Percentiles rank a stretch among this genome's conserved stretches.
Evolutionary conservation across 2,888 invertebrate species (phyloP).

Genomic region (Lysandra bellargus): DNA sequence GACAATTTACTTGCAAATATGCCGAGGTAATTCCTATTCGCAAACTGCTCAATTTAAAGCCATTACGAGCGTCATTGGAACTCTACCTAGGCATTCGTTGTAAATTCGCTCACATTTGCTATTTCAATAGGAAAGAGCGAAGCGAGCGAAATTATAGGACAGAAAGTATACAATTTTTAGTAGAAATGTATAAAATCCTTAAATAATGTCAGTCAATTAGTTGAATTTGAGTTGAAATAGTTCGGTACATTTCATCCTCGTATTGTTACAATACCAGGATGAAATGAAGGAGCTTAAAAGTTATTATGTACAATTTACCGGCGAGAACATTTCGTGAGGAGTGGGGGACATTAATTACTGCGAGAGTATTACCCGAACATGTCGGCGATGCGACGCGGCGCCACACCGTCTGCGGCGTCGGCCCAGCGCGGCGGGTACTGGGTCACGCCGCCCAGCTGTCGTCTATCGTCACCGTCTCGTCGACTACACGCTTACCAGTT

Average conservation of each 20-base stretch:
- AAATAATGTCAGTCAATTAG: background rate
- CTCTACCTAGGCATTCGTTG: background rate
- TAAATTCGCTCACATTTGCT: background rate
- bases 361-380: background rate
- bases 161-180: background rate
- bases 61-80: background rate
- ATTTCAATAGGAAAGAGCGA: background rate
- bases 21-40: background rate
- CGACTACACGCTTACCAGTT: background rate
- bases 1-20: constrained; percentile 17
- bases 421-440: background rate
- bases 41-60: constrained; percentile 15
- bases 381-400: background rate
- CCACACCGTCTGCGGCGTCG: background rate
- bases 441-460: background rate
- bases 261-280: no score
- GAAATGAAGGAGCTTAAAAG: background rate
- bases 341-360: background rate
- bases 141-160: background rate
- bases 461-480: background rate
- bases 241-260: no score
- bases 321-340: background rate
- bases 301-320: background rate
- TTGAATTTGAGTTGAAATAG: background rate
- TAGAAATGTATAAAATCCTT: no score